These are phyloP conservation scores for Archivesica marissinica DNA, from an alignment of 1,140 invertebrate genomes.

Conservation along the genomic window DNA sequence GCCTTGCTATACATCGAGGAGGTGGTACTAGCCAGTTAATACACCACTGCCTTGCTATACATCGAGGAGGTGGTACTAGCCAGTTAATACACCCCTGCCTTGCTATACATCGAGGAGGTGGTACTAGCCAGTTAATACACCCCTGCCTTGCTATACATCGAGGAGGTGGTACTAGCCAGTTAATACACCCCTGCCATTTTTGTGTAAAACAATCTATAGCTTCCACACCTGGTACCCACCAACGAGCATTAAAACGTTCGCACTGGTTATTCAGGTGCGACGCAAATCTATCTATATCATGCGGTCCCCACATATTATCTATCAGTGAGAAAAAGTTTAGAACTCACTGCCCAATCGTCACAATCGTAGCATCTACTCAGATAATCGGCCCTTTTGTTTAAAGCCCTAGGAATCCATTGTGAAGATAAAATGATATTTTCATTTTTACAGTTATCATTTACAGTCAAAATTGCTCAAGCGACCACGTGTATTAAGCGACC, in stretches of 20 bases:
- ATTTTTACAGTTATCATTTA: neutral
- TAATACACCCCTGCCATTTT: neutral
- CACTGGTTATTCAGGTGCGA: conserved; percentile 11
- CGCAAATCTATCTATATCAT: conserved; percentile 5
- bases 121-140: too few relatives aligned
- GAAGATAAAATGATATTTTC: conserved; percentile 5
- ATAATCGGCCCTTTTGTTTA: conserved; percentile 6
- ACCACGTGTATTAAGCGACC: too few relatives aligned
- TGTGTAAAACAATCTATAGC: neutral
- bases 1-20: too few relatives aligned
- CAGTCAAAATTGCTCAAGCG: too few relatives aligned
- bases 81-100: too few relatives aligned
- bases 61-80: too few relatives aligned
- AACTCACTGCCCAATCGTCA: conserved; percentile 31
- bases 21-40: too few relatives aligned
- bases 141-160: neutral
- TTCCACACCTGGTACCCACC: neutral
- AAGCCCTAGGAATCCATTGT: conserved; percentile 32
- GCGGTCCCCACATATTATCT: conserved; percentile 27
- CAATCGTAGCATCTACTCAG: conserved; percentile 11
- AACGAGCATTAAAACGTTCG: conserved; percentile 11
- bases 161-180: conserved; percentile 43
- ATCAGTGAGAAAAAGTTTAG: neutral
- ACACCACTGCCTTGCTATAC: too few relatives aligned
- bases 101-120: too few relatives aligned